phyloP scores from a whole-genome alignment of 2,113 vertebrate species.

The Perognathus longimembris region DNA sequence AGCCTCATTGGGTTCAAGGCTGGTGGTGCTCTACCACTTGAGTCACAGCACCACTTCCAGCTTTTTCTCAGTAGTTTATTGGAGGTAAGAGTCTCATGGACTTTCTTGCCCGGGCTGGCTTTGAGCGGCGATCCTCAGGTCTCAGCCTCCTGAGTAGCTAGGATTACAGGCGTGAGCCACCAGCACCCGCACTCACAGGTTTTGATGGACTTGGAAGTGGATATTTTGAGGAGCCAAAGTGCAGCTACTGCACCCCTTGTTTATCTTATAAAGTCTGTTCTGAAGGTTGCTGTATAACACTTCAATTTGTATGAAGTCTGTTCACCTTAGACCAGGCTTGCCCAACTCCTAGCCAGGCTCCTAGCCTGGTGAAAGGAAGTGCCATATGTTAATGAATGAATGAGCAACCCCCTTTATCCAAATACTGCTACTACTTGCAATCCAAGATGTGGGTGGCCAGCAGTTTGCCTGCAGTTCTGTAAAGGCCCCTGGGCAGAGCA shows the following conservation, averaged over 20 bases:
- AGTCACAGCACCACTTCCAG: too few species aligned
- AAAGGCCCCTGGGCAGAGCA: background rate
- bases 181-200: background rate
- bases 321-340: conserved; percentile 25
- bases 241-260: background rate
- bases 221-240: background rate
- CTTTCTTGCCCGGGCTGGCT: too few species aligned
- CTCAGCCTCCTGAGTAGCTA: too few species aligned
- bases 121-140: too few species aligned
- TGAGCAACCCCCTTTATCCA: conserved; percentile 47
- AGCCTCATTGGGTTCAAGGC: too few species aligned
- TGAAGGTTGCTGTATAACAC: background rate
- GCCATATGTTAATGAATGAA: conserved; percentile 60
- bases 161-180: too few species aligned
- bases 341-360: conserved; percentile 29
- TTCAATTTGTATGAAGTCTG: conserved; percentile 21
- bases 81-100: too few species aligned
- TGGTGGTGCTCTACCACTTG: too few species aligned
- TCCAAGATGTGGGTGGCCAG: conserved; percentile 5
- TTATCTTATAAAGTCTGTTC: conserved; percentile 15
- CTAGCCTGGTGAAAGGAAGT: conserved; percentile 43
- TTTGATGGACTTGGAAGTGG: background rate
- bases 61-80: too few species aligned
- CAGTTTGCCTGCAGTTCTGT: background rate
- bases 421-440: conserved; percentile 17